Percentiles rank a stretch among this genome's conserved stretches.
These are phyloP conservation scores for Phenganax stokvisi DNA, from an alignment of 92 coral and sea anemone genomes.

Conservation along the genomic window DNA sequence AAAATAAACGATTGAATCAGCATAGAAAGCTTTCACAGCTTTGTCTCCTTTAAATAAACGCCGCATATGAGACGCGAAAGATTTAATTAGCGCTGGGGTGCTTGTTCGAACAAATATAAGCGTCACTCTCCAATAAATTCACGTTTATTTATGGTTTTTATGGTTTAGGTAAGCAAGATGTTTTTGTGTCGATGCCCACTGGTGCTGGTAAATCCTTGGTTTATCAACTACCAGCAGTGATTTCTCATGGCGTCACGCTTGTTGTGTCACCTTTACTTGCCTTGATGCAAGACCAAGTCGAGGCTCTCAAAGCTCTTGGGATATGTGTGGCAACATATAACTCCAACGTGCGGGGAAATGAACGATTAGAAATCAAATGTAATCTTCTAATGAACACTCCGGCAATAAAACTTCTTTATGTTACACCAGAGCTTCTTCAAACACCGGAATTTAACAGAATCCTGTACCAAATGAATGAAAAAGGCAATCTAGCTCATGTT, in stretches of 20 bases:
- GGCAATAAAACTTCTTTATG: slow-evolving; percentile 64
- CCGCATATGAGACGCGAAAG: no score
- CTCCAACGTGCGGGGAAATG: slow-evolving; percentile 64
- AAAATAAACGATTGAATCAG: no score
- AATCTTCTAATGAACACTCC: slow-evolving; percentile 66
- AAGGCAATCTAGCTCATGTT: slow-evolving; percentile 65
- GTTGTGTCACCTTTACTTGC: slow-evolving; percentile 93
- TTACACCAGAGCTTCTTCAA: slow-evolving; percentile 91
- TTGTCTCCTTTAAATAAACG: no score
- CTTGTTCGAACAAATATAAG: neutral
- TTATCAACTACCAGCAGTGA: slow-evolving; percentile 79
- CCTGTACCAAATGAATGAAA: slow-evolving; percentile 54
- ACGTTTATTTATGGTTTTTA: neutral
- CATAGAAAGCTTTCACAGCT: no score
- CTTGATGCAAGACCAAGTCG: slow-evolving; percentile 85
- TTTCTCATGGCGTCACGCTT: slow-evolving; percentile 68
- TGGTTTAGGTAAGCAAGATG: slow-evolving; percentile 69
- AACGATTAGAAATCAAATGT: slow-evolving; percentile 60
- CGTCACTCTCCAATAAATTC: neutral
- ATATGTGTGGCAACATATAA: slow-evolving; percentile 73
- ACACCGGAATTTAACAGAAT: slow-evolving; percentile 72
- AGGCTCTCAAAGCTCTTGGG: slow-evolving; percentile 53
- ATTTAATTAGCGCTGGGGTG: no score
- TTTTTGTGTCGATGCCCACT: slow-evolving; percentile 94
- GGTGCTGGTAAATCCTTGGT: slow-evolving; percentile 94